Conservation (phyloP, 2,888 invertebrate species). For the Caenorhabditis drosophilae region DNA sequence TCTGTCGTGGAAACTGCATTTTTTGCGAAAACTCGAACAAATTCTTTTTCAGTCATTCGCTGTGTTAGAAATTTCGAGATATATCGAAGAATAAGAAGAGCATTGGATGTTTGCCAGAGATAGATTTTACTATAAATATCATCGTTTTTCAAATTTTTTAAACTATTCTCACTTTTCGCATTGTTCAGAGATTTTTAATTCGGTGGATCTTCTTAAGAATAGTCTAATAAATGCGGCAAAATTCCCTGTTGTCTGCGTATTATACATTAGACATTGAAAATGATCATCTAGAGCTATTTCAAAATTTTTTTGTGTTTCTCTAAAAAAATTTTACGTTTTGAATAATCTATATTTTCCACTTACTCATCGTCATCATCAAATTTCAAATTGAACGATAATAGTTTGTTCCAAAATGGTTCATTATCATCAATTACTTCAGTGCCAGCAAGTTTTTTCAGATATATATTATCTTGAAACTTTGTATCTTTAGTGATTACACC, state of each 20-base stretch:
- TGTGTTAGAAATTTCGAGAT: conserved; percentile 87
- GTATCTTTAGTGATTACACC: conserved; percentile 49
- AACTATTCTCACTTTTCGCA: conserved; percentile 81
- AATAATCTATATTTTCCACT: conserved; percentile 5
- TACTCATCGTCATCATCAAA: conserved; percentile 63
- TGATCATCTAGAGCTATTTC: conserved; percentile 81
- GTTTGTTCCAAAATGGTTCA: conserved; percentile 90
- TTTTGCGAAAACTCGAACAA: conserved; percentile 72
- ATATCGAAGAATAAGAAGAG: conserved; percentile 83
- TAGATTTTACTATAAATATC: conserved; percentile 76
- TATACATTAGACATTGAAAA: conserved; percentile 78
- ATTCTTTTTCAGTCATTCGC: conserved; percentile 85
- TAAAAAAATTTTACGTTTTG: conserved; percentile 11
- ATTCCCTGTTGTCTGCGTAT: conserved; percentile 88
- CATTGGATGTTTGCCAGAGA: conserved; percentile 93
- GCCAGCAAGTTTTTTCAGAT: conserved; percentile 53
- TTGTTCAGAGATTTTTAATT: conserved; percentile 83
- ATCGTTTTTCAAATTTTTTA: neutral
- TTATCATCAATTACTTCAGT: conserved; percentile 82
- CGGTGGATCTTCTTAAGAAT: conserved; percentile 82
- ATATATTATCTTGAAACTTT: conserved; percentile 47
- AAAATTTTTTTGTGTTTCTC: conserved; percentile 70
- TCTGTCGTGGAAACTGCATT: conserved; percentile 8
- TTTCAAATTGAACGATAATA: conserved; percentile 80
- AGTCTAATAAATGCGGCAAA: conserved; percentile 85